A percentile compares a stretch with the other conserved stretches of the same genome.
Evolutionary conservation across 2,888 invertebrate species (phyloP).

Genomic region (Herminia tarsipennalis): DNA sequence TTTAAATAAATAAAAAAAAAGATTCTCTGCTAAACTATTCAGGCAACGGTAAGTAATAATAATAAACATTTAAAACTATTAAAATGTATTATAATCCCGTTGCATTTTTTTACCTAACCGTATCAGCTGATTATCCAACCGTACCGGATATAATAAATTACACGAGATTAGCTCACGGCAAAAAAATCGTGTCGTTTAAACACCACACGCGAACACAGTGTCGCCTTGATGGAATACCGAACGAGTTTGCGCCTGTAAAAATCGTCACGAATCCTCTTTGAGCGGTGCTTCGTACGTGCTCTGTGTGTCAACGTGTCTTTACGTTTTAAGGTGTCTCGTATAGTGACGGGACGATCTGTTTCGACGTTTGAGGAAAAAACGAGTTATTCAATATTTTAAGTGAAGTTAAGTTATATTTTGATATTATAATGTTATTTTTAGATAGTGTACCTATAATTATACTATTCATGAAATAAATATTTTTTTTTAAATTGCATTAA

Average conservation of each 20-base stretch:
- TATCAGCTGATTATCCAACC: slow-evolving; percentile 22
- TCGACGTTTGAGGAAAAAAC: slow-evolving; percentile 13
- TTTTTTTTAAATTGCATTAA: too few species aligned
- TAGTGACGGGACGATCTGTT: slow-evolving; percentile 16
- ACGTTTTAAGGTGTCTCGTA: slow-evolving; percentile 11
- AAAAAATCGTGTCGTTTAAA: slow-evolving; percentile 20
- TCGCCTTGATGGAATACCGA: slow-evolving; percentile 39
- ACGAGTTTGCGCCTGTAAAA: slow-evolving; percentile 44
- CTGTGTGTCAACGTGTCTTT: slow-evolving; percentile 36
- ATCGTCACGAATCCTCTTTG: slow-evolving; percentile 54
- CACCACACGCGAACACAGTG: slow-evolving; percentile 34
- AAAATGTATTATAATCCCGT: too few species aligned
- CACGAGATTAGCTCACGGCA: slow-evolving; percentile 11
- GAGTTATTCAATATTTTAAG: too few species aligned
- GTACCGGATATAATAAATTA: slow-evolving; percentile 22
- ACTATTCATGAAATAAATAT: too few species aligned
- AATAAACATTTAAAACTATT: too few species aligned
- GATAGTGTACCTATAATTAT: too few species aligned
- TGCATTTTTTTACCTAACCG: slow-evolving; percentile 4
- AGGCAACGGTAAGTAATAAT: too few species aligned
- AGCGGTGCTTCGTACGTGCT: slow-evolving; percentile 49
- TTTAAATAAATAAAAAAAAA: too few species aligned
- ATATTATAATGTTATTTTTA: too few species aligned
- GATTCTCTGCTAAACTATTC: too few species aligned
- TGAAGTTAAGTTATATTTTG: too few species aligned